Percentiles rank a stretch among this genome's conserved stretches.
phyloP scores from a whole-genome alignment of 2,113 vertebrate genomes.

The Nestor notabilis region DNA sequence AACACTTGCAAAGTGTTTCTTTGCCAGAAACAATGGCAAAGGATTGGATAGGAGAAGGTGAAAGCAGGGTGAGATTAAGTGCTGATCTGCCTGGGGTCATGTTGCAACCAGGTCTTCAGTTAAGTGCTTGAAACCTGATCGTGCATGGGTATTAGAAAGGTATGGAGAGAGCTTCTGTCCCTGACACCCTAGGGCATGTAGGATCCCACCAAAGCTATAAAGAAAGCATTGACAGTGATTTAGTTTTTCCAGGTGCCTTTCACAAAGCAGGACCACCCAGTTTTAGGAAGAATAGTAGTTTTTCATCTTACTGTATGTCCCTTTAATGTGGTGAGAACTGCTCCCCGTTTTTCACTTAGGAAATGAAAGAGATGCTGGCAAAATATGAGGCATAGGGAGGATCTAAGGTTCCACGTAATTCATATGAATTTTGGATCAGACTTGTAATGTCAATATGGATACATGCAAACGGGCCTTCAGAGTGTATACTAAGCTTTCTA shows the following conservation, averaged over 20 bases:
- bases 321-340: not conserved
- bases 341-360: not conserved
- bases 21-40: not conserved
- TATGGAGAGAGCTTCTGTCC: not conserved
- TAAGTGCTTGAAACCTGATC: not conserved
- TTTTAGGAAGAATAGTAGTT: not conserved
- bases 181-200: not conserved
- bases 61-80: not conserved
- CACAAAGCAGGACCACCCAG: not conserved
- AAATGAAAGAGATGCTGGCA: not conserved
- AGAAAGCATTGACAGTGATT: not conserved
- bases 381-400: not conserved
- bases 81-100: not conserved
- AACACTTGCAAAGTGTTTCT: not conserved
- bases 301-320: not conserved
- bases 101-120: not conserved
- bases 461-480: not conserved
- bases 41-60: not conserved
- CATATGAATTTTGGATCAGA: not conserved
- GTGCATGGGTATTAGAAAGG: not conserved
- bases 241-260: not conserved
- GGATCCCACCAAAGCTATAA: not conserved
- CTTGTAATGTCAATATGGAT: not conserved
- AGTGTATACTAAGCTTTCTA: not conserved
- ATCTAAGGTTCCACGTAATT: not conserved